These are phyloP conservation scores for Thamnophis sirtalis DNA, from an alignment of 2,113 vertebrate genomes.

Conservation along the genomic window DNA sequence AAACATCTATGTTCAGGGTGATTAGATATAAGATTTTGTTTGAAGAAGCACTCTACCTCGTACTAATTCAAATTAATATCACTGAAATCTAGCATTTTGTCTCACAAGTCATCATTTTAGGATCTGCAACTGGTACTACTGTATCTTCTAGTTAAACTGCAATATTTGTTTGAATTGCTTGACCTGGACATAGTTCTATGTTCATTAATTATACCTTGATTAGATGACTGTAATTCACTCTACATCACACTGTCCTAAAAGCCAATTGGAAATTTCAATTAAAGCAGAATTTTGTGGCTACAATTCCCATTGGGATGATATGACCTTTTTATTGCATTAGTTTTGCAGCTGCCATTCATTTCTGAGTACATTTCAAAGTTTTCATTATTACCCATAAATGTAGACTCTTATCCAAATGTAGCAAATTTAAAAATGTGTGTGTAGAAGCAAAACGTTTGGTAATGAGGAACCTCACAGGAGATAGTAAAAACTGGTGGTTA, in stretches of 20 bases:
- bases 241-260: background rate
- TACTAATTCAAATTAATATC: conserved; percentile 5
- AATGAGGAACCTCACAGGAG: background rate
- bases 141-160: background rate
- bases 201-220: background rate
- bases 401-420: background rate
- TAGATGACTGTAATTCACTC: background rate
- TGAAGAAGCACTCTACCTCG: background rate
- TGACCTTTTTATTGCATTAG: background rate
- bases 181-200: background rate
- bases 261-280: background rate
- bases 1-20: rapidly evolving
- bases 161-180: background rate
- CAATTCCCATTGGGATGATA: background rate
- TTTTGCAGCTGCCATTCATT: background rate
- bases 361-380: background rate
- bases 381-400: background rate
- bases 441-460: background rate
- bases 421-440: background rate
- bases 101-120: background rate
- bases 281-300: background rate
- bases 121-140: background rate
- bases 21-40: background rate
- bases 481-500: background rate
- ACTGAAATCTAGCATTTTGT: background rate